Percentiles rank a stretch among this genome's conserved stretches.
Conservation (phyloP, 2,113 vertebrate species). For the Bubo blakistoni region DNA sequence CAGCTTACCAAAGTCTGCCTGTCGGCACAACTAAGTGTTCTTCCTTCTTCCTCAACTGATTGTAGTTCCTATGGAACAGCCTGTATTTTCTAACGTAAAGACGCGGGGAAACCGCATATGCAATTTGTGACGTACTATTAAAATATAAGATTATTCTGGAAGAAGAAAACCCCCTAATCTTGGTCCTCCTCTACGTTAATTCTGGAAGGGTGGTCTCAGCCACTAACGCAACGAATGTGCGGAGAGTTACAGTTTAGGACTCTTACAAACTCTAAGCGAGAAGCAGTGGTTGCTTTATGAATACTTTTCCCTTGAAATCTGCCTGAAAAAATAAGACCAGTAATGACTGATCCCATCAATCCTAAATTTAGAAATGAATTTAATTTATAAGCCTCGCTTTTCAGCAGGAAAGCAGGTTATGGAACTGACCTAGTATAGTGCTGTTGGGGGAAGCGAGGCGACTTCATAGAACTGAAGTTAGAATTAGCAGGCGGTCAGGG, state of each 20-base stretch:
- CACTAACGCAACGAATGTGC: rapidly evolving
- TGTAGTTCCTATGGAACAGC: not conserved
- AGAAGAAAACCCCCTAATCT: not conserved
- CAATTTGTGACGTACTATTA: not conserved
- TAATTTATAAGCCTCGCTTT: not conserved
- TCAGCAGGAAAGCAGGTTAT: slow-evolving; percentile 16
- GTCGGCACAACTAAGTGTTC: not conserved
- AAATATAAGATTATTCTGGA: not conserved
- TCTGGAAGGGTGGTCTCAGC: not conserved
- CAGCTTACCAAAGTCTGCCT: not conserved
- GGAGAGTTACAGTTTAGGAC: not conserved
- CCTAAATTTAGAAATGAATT: slow-evolving; percentile 33
- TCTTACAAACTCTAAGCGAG: not conserved
- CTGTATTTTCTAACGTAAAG: not conserved
- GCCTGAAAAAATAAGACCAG: not conserved
- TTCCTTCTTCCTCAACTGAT: not conserved
- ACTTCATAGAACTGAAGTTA: not conserved
- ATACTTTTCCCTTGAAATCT: not conserved
- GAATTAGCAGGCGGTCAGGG: not conserved
- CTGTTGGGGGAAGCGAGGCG: not conserved
- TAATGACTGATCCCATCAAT: not conserved
- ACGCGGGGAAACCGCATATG: not conserved
- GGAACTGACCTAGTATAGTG: not conserved
- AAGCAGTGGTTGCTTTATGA: not conserved
- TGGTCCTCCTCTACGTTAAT: not conserved